Evolutionary conservation across 1,140 invertebrate genomes (phyloP).

Genomic region (Trichoplusia ni): DNA sequence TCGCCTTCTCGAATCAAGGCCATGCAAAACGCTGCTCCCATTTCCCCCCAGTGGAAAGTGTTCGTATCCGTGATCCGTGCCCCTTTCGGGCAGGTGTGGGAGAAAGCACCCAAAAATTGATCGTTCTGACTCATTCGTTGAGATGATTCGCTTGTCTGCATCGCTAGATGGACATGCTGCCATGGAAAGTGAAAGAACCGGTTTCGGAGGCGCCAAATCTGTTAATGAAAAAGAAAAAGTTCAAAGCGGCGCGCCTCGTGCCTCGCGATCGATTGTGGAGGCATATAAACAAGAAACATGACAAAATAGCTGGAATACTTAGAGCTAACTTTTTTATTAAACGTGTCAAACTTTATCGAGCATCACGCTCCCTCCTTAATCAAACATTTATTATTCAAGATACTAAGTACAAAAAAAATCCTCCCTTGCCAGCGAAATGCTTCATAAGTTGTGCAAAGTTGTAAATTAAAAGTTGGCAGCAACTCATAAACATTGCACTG

Average conservation of each 20-base stretch:
- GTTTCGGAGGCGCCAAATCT: conserved; percentile 59
- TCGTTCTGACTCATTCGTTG: conserved; percentile 68
- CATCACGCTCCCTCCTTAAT: background rate
- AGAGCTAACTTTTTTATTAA: background rate
- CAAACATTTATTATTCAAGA: conserved; percentile 18
- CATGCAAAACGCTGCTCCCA: conserved; percentile 77
- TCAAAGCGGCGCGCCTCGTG: conserved; percentile 6
- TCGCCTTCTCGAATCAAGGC: conserved; percentile 65
- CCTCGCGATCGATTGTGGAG: background rate
- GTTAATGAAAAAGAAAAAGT: conserved; percentile 49
- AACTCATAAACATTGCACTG: conserved; percentile 9
- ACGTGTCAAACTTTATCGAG: background rate
- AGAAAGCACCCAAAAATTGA: conserved; percentile 76
- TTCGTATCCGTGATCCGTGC: conserved; percentile 72
- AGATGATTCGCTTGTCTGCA: conserved; percentile 53
- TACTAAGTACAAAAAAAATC: conserved; percentile 17
- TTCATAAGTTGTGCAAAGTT: conserved; percentile 25
- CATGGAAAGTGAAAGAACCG: conserved; percentile 74
- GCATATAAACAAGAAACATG: background rate
- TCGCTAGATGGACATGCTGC: conserved; percentile 34
- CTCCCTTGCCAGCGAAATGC: background rate
- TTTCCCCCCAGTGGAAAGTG: conserved; percentile 79
- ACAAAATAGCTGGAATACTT: background rate
- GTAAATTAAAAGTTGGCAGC: conserved; percentile 36
- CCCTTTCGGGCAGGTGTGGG: conserved; percentile 74